phyloP scores from a whole-genome alignment of 2,113 vertebrate genomes.

The Dermatemys mawii region DNA sequence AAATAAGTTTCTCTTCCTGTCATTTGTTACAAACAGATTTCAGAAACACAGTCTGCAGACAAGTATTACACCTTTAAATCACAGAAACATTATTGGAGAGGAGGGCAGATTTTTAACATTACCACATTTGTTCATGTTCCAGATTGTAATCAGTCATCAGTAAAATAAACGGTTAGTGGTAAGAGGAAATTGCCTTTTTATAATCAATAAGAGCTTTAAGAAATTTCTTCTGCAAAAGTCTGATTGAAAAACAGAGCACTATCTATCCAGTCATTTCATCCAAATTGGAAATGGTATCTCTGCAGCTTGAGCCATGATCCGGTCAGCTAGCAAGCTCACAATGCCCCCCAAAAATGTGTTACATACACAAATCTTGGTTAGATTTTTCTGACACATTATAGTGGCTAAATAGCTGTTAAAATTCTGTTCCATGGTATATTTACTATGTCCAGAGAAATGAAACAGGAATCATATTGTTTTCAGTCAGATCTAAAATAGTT shows the following conservation, averaged over 20 bases:
- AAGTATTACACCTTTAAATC: slow-evolving; percentile 41
- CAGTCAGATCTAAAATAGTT: slow-evolving; percentile 51
- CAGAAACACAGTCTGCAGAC: slow-evolving; percentile 51
- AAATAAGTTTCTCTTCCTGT: slow-evolving; percentile 51
- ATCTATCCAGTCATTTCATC: slow-evolving; percentile 37
- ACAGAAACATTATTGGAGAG: neutral
- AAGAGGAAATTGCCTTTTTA: slow-evolving; percentile 53
- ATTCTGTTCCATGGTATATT: slow-evolving; percentile 32
- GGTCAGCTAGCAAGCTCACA: slow-evolving; percentile 10
- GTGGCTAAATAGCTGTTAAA: slow-evolving; percentile 35
- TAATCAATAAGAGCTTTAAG: slow-evolving; percentile 36
- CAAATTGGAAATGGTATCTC: slow-evolving; percentile 16
- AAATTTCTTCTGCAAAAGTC: slow-evolving; percentile 47
- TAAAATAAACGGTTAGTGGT: slow-evolving; percentile 28
- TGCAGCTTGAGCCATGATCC: slow-evolving; percentile 13
- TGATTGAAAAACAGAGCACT: slow-evolving; percentile 53
- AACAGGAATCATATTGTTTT: slow-evolving; percentile 43
- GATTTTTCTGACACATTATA: slow-evolving; percentile 40
- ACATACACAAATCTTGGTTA: neutral
- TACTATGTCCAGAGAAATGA: slow-evolving; percentile 10
- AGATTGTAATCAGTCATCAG: slow-evolving; percentile 24
- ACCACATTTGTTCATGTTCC: slow-evolving; percentile 41
- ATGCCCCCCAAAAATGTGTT: neutral
- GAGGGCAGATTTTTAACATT: neutral
- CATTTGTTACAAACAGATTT: slow-evolving; percentile 24